These are phyloP conservation scores for Pseudomyrmex concolor DNA, from an alignment of 1,140 invertebrate genomes.

Conservation along the genomic window DNA sequence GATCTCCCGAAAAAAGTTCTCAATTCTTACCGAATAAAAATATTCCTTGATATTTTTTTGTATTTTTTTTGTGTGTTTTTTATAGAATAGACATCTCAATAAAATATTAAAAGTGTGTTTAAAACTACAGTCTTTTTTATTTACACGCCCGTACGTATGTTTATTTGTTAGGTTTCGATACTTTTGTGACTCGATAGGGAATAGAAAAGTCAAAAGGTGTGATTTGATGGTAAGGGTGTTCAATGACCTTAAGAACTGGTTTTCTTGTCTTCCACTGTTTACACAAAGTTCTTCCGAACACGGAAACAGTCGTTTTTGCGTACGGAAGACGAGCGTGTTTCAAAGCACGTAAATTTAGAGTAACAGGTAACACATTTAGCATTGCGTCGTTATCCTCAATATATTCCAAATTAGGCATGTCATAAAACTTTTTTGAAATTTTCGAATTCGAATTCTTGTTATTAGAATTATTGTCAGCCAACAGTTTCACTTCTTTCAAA, in stretches of 20 bases:
- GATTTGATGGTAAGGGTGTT: constrained; percentile 60
- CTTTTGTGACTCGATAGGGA: constrained; percentile 79
- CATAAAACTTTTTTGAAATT: not conserved
- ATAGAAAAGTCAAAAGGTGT: constrained; percentile 86
- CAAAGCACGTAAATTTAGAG: constrained; percentile 76
- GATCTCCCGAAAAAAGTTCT: no score
- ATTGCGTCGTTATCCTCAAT: not conserved
- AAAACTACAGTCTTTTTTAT: not conserved
- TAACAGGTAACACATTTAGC: constrained; percentile 63
- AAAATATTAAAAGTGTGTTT: not conserved
- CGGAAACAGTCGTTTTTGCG: constrained; percentile 77
- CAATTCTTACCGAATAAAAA: no score
- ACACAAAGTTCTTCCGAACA: constrained; percentile 85
- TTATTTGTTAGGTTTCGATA: constrained; percentile 25
- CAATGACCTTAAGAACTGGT: constrained; percentile 63
- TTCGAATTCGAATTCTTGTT: constrained; percentile 14
- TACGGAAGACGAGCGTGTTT: constrained; percentile 57
- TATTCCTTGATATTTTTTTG: no score
- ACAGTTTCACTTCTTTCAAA: constrained; percentile 62
- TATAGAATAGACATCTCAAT: no score
- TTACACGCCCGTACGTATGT: no score
- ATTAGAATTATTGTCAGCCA: constrained; percentile 16
- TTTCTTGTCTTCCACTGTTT: constrained; percentile 76
- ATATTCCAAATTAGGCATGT: constrained; percentile 8
- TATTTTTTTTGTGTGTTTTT: no score